phyloP scores from a whole-genome alignment of 2,113 vertebrate genomes.

The Picathartes gymnocephalus region DNA sequence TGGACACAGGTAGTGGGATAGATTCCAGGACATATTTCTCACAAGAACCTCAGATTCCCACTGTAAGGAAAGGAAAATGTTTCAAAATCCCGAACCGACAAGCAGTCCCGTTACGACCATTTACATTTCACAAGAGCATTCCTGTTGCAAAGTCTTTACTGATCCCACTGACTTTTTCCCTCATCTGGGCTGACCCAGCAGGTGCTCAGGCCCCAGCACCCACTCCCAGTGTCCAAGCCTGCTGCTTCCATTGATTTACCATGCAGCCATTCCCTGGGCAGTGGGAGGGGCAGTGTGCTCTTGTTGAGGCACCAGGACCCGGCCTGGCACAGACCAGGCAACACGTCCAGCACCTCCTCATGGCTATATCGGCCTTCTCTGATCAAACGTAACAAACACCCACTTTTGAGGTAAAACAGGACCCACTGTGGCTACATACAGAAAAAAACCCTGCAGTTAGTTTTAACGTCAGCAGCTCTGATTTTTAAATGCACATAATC shows the following conservation, averaged over 20 bases:
- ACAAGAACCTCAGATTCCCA: not conserved
- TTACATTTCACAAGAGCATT: not conserved
- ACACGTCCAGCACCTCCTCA: not conserved
- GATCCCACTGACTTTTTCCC: not conserved
- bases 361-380: not conserved
- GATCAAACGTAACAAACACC: not conserved
- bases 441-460: no score
- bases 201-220: not conserved
- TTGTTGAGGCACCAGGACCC: not conserved
- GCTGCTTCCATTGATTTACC: not conserved
- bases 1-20: rapidly evolving
- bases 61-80: not conserved
- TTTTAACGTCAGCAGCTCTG: not conserved
- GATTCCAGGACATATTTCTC: not conserved
- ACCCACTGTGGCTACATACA: no score
- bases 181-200: not conserved
- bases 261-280: not conserved
- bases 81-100: not conserved
- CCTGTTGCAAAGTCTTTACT: not conserved
- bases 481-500: not conserved
- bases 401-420: not conserved
- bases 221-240: not conserved
- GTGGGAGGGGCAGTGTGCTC: not conserved
- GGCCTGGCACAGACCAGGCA: rapidly evolving
- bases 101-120: rapidly evolving